Evolutionary conservation across 2,113 vertebrate species (phyloP).

Genomic region (Lepisosteus oculatus): DNA sequence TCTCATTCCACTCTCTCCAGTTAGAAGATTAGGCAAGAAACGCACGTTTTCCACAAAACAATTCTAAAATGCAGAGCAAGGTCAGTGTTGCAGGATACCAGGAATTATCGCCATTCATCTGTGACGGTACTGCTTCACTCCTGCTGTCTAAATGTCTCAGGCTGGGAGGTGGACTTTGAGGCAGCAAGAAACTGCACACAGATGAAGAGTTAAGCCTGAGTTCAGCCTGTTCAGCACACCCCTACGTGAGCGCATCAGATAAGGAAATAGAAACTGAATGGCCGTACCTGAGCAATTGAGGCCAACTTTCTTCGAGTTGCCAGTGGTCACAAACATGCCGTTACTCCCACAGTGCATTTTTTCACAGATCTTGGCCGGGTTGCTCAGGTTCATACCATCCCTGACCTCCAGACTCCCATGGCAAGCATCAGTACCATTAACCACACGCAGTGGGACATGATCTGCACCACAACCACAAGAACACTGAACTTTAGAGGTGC

Average conservation of each 20-base stretch:
- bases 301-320: neutral
- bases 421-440: conserved; percentile 22
- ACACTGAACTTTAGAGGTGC: no score
- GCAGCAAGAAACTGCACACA: no score
- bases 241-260: neutral
- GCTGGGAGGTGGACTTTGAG: no score
- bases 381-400: accelerated
- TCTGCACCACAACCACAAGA: conserved; percentile 28
- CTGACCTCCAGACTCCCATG: conserved; percentile 31
- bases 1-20: neutral
- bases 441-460: conserved; percentile 21
- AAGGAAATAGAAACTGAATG: no score
- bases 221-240: neutral
- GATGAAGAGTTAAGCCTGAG: no score
- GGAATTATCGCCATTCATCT: no score
- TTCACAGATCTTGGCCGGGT: conserved; percentile 2
- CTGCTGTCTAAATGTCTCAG: no score
- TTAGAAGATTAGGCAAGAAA: neutral
- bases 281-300: conserved; percentile 52
- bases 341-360: conserved; percentile 40
- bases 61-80: no score
- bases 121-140: no score
- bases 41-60: no score
- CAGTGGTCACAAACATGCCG: accelerated
- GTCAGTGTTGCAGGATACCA: no score